These are phyloP conservation scores for Meiosimyza decipiens DNA, from an alignment of 2,888 invertebrate genomes.

Conservation along the genomic window DNA sequence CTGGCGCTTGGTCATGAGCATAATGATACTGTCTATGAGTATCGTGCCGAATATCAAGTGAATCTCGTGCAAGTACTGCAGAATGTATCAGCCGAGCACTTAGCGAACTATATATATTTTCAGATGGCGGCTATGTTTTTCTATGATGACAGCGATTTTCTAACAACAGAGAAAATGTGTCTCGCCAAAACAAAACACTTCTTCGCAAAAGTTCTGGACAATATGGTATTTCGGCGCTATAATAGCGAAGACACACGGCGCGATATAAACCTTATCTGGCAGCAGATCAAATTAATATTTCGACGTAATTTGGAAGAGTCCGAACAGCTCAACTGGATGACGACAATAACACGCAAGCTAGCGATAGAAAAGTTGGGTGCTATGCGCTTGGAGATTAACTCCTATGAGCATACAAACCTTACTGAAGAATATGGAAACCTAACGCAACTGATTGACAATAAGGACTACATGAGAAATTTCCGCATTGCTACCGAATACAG, in stretches of 20 bases:
- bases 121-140: conserved; percentile 55
- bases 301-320: conserved; percentile 44
- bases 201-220: conserved; percentile 57
- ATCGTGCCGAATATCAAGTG: conserved; percentile 52
- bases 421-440: conserved; percentile 47
- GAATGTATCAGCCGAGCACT: conserved; percentile 40
- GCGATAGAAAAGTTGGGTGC: conserved; percentile 52
- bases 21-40: conserved; percentile 53
- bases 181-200: conserved; percentile 47
- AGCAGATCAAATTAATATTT: conserved; percentile 52
- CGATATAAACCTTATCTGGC: conserved; percentile 58
- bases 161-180: conserved; percentile 49
- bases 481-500: conserved; percentile 43
- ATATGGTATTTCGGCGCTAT: conserved; percentile 52
- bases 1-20: conserved; percentile 49
- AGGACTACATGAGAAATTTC: conserved; percentile 53
- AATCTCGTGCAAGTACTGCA: conserved; percentile 49
- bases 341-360: conserved; percentile 45
- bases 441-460: conserved; percentile 34
- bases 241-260: conserved; percentile 47
- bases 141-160: conserved; percentile 39
- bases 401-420: conserved; percentile 50
- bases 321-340: conserved; percentile 50
- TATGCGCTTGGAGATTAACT: conserved; percentile 51
- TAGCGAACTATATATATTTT: conserved; percentile 60